Evolutionary conservation across 1,140 invertebrate species (phyloP).

Genomic region (Sinella curviseta): DNA sequence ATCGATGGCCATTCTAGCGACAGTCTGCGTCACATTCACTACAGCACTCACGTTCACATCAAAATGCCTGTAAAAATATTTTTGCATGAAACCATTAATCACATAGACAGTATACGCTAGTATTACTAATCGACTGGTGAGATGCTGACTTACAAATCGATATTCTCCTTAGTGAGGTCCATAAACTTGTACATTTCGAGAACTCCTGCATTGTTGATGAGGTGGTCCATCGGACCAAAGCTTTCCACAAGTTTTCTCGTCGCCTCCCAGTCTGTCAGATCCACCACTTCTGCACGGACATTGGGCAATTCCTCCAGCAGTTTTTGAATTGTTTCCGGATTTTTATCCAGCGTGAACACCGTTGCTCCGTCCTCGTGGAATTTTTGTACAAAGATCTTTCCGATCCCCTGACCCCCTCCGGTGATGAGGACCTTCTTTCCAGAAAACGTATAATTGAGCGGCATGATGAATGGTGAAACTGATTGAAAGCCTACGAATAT

Average conservation of each 20-base stretch:
- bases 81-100: neutral
- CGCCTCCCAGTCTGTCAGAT: neutral
- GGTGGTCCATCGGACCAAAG: neutral
- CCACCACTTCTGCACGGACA: neutral
- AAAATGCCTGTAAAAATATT: neutral
- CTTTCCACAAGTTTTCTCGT: neutral
- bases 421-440: constrained; percentile 10
- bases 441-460: constrained; percentile 15
- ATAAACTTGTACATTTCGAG: neutral
- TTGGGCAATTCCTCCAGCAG: neutral
- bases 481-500: too few relatives aligned
- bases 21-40: neutral
- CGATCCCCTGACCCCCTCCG: neutral
- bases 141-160: neutral
- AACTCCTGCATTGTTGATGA: neutral
- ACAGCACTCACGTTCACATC: neutral
- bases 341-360: neutral
- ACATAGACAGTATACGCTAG: neutral
- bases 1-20: too few relatives aligned
- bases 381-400: neutral
- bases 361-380: neutral
- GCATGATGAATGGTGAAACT: too few relatives aligned
- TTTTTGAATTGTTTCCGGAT: neutral
- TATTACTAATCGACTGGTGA: too few relatives aligned
- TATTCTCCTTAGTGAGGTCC: neutral